phyloP scores from a whole-genome alignment of 2,888 invertebrate genomes.

The Pimpla rufipes region DNA sequence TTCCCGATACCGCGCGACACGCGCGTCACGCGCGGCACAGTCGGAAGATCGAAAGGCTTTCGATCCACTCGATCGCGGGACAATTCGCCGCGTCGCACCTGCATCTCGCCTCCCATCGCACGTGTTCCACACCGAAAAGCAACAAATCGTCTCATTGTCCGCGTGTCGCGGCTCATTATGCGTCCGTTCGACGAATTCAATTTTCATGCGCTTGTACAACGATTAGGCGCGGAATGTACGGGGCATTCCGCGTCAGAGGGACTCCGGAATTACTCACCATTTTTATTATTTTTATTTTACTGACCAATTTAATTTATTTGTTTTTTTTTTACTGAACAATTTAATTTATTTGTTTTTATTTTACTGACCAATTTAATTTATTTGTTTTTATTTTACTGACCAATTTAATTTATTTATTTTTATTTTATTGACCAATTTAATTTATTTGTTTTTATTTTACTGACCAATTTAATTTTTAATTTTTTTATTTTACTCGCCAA shows the following conservation, averaged over 20 bases:
- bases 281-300: neutral
- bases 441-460: too few relatives aligned
- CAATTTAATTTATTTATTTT: too few relatives aligned
- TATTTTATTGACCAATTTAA: too few relatives aligned
- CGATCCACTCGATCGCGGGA: conserved; percentile 18
- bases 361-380: too few relatives aligned
- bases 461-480: too few relatives aligned
- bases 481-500: too few relatives aligned
- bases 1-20: conserved; percentile 52
- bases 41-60: conserved; percentile 38
- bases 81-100: neutral
- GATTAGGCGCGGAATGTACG: neutral
- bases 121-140: neutral
- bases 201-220: neutral
- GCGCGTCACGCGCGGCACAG: conserved; percentile 34
- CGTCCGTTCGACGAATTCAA: neutral
- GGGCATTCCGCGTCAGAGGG: neutral
- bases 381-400: too few relatives aligned
- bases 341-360: too few relatives aligned
- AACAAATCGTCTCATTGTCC: conserved; percentile 5
- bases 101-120: neutral
- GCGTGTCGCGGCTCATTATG: neutral
- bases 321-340: too few relatives aligned
- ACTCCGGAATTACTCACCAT: neutral
- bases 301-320: neutral